Conservation (phyloP, 2,888 invertebrate genomes). For the Matsumyia berberina region DNA sequence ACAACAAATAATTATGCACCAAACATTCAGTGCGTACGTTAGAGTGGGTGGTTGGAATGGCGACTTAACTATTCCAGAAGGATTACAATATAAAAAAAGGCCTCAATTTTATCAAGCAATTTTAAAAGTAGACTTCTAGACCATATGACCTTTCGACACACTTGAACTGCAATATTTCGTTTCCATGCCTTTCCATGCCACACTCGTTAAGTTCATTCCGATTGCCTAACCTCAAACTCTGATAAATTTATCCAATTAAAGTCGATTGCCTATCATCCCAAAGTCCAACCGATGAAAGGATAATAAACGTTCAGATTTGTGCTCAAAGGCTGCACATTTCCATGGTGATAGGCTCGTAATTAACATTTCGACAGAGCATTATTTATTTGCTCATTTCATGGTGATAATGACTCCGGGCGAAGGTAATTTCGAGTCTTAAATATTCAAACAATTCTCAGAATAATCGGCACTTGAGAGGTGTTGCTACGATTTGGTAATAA, state of each 20-base stretch:
- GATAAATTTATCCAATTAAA: conserved; percentile 7
- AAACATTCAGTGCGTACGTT: no score
- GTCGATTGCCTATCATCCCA: conserved; percentile 17
- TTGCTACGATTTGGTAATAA: no score
- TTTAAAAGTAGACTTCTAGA: no score
- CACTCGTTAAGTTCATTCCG: neutral
- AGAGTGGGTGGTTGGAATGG: no score
- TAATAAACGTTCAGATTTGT: conserved; percentile 11
- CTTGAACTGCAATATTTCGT: neutral
- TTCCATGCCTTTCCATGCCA: no score
- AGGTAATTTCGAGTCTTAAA: neutral
- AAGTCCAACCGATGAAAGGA: neutral
- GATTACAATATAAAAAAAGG: no score
- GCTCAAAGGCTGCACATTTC: neutral
- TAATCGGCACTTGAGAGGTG: no score
- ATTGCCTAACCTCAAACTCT: neutral
- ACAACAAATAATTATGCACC: no score
- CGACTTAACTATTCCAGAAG: no score
- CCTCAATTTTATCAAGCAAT: neutral
- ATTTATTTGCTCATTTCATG: conserved; percentile 11
- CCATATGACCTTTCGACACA: neutral
- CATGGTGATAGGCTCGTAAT: neutral
- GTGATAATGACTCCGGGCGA: neutral
- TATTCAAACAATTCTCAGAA: neutral
- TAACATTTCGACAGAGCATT: neutral